Conservation (phyloP, 2,888 invertebrate genomes). For the Drosophila seclusa region DNA sequence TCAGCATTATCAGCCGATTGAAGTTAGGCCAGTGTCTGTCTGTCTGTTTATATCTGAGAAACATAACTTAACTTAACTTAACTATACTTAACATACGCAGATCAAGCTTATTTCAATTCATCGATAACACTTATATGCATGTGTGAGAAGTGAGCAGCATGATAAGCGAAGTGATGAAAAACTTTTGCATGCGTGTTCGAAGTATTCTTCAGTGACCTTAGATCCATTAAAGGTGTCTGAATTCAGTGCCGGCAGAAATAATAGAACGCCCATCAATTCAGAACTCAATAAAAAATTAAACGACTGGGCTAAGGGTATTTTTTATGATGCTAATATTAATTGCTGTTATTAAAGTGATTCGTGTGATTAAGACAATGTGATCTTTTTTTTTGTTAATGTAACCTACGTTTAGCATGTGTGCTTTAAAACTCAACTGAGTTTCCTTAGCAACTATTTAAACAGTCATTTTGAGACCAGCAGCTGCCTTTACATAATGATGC, state of each 20-base stretch:
- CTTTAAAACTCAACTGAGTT: constrained; percentile 22
- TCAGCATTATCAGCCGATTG: not conserved
- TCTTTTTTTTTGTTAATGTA: not conserved
- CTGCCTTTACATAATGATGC: constrained; percentile 24
- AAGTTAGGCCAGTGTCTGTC: not conserved
- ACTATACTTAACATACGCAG: too few species aligned
- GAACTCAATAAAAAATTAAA: not conserved
- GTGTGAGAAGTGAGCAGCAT: not conserved
- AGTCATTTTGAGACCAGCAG: constrained; percentile 45
- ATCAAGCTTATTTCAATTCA: not conserved
- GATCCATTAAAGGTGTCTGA: not conserved
- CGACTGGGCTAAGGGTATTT: not conserved
- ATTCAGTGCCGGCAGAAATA: not conserved
- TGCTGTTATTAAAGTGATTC: not conserved
- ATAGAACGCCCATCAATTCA: not conserved
- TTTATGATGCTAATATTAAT: not conserved
- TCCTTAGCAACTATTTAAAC: constrained; percentile 51
- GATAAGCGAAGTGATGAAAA: not conserved
- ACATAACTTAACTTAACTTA: not conserved
- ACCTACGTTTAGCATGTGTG: not conserved
- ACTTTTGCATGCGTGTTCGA: not conserved
- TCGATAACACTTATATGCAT: not conserved
- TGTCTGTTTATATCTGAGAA: not conserved
- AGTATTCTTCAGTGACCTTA: not conserved
- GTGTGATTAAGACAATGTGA: not conserved